These are phyloP conservation scores for Tamias sibiricus DNA, from an alignment of 2,113 vertebrate species.

Conservation along the genomic window DNA sequence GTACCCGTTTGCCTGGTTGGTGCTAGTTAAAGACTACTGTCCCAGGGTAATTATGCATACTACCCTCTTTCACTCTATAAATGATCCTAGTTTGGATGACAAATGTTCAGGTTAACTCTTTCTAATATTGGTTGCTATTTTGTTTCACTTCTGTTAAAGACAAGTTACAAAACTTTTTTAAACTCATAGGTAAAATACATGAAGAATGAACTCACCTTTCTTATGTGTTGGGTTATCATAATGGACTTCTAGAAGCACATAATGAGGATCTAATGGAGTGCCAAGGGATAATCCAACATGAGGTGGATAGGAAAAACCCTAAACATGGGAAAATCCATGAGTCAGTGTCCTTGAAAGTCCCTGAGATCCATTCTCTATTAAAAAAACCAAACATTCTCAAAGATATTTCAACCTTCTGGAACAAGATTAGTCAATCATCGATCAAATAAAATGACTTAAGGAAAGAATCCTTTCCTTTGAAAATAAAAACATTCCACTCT, in stretches of 20 bases:
- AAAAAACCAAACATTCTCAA: neutral
- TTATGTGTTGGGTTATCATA: constrained; percentile 91
- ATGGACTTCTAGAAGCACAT: constrained; percentile 93
- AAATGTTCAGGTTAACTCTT: neutral
- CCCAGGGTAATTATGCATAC: neutral
- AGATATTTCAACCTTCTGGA: neutral
- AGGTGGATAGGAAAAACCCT: constrained; percentile 92
- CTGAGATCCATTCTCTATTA: neutral
- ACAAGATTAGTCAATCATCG: neutral
- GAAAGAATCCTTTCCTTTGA: neutral
- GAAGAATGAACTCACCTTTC: constrained; percentile 86
- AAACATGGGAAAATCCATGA: constrained; percentile 61
- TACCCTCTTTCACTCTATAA: neutral
- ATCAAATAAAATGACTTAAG: neutral
- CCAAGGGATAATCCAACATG: constrained; percentile 93
- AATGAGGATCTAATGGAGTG: constrained; percentile 88
- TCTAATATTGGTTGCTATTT: neutral
- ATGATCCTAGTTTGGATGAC: neutral
- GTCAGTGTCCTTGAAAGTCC: neutral
- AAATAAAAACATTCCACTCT: neutral
- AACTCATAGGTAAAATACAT: neutral
- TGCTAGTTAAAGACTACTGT: neutral
- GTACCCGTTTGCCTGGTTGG: neutral
- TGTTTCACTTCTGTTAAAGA: constrained; percentile 21
- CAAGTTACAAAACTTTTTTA: neutral